These are phyloP conservation scores for Drosophila suzukii DNA, from an alignment of 1,140 invertebrate genomes.

Conservation along the genomic window DNA sequence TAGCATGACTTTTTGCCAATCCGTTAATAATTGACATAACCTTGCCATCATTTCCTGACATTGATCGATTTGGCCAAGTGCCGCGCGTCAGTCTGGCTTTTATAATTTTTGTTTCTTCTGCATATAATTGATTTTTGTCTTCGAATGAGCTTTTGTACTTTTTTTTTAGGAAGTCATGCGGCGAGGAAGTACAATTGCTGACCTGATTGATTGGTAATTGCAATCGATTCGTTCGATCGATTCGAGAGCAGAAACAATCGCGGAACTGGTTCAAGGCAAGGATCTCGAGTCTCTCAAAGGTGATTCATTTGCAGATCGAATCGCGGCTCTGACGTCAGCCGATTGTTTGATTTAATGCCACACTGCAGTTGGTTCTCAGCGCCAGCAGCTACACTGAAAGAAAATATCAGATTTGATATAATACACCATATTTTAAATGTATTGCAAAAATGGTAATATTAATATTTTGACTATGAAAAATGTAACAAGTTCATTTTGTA, in stretches of 20 bases:
- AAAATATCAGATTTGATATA: neutral
- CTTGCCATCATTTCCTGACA: constrained; percentile 82
- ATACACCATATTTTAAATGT: no score
- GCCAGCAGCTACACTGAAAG: neutral
- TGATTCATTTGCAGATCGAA: constrained; percentile 37
- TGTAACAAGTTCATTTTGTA: no score
- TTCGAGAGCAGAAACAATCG: constrained; percentile 48
- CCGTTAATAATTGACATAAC: constrained; percentile 73
- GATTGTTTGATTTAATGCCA: constrained; percentile 47
- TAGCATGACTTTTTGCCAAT: constrained; percentile 32
- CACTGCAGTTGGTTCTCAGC: constrained; percentile 35
- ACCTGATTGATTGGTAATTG: constrained; percentile 48
- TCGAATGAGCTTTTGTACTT: constrained; percentile 4
- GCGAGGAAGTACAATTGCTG: constrained; percentile 57
- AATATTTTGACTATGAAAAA: no score
- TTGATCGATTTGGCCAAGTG: constrained; percentile 75
- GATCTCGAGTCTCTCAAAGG: constrained; percentile 17
- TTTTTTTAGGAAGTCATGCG: constrained; percentile 67
- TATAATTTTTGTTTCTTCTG: constrained; percentile 30
- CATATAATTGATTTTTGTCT: constrained; percentile 68
- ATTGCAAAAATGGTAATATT: no score
- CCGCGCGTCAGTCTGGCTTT: constrained; percentile 24
- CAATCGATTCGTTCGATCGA: constrained; percentile 31
- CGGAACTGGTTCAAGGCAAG: constrained; percentile 47
- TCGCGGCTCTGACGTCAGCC: constrained; percentile 37